phyloP scores from a whole-genome alignment of 2,797 vertebrate species.

The Tapirus indicus region DNA sequence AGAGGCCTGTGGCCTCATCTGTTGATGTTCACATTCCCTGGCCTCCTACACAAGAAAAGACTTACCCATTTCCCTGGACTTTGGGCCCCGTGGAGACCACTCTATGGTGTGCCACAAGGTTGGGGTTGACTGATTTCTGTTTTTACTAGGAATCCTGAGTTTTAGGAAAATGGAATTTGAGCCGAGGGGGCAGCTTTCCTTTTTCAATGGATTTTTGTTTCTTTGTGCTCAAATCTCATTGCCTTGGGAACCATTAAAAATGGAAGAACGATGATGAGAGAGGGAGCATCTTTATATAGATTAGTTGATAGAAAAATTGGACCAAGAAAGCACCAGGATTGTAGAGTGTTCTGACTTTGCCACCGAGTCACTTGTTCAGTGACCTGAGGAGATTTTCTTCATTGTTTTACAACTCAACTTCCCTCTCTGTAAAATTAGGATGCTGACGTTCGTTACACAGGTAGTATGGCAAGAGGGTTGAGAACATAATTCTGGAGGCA shows the following conservation, averaged over 20 bases:
- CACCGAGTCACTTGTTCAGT: background rate
- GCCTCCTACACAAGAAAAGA: background rate
- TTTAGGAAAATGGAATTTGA: conserved; percentile 57
- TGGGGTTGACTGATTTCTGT: background rate
- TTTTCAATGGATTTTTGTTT: conserved; percentile 46
- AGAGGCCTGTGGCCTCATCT: background rate
- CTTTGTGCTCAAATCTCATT: background rate
- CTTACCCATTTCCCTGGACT: background rate
- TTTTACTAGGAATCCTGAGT: conserved; percentile 48
- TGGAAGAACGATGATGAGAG: background rate
- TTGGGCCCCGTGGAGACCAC: background rate
- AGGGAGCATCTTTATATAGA: background rate
- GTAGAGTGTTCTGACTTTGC: background rate
- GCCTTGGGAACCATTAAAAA: background rate
- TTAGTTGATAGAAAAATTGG: background rate
- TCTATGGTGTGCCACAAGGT: background rate
- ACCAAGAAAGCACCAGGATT: background rate
- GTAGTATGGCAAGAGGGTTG: background rate
- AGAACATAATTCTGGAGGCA: background rate
- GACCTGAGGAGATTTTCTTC: background rate
- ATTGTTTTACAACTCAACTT: background rate
- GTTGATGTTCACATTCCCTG: background rate
- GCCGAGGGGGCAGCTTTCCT: background rate
- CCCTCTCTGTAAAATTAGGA: background rate
- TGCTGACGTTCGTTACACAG: background rate